A percentile compares a stretch with the other conserved stretches of the same genome.
phyloP scores from a whole-genome alignment of 1,140 invertebrate genomes.

The Mizuhopecten yessoensis region DNA sequence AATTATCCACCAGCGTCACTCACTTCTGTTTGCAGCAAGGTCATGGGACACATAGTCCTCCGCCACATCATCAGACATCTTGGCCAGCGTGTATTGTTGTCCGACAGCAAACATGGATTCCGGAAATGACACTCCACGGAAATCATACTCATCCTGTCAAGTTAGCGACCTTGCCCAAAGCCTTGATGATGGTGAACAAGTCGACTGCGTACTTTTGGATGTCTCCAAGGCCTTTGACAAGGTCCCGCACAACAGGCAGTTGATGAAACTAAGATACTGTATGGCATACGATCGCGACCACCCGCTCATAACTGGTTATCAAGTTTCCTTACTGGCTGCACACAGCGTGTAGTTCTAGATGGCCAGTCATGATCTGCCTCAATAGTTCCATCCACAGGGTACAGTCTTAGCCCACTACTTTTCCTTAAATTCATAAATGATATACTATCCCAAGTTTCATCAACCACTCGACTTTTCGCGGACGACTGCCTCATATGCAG shows the following conservation, averaged over 20 bases:
- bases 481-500: constrained; percentile 8
- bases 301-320: constrained; percentile 28
- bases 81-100: background rate
- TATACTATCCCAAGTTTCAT: background rate
- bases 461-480: background rate
- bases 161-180: constrained; percentile 33
- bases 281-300: background rate
- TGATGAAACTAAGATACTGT: background rate
- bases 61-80: background rate
- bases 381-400: constrained; percentile 52
- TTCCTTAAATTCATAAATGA: constrained; percentile 51
- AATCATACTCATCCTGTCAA: constrained; percentile 1
- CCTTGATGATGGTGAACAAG: constrained; percentile 8
- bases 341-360: constrained; percentile 57
- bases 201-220: constrained; percentile 44
- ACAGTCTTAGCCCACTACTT: constrained; percentile 46
- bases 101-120: no score
- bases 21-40: constrained; percentile 49
- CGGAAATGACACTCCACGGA: no score
- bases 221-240: no score
- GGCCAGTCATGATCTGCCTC: background rate
- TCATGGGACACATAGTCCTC: constrained; percentile 46
- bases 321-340: constrained; percentile 44
- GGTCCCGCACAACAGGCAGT: background rate
- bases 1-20: constrained; percentile 54